Percentiles rank a stretch among this genome's conserved stretches.
Conservation (phyloP, 2,888 invertebrate species). For the Caprella mutica region DNA sequence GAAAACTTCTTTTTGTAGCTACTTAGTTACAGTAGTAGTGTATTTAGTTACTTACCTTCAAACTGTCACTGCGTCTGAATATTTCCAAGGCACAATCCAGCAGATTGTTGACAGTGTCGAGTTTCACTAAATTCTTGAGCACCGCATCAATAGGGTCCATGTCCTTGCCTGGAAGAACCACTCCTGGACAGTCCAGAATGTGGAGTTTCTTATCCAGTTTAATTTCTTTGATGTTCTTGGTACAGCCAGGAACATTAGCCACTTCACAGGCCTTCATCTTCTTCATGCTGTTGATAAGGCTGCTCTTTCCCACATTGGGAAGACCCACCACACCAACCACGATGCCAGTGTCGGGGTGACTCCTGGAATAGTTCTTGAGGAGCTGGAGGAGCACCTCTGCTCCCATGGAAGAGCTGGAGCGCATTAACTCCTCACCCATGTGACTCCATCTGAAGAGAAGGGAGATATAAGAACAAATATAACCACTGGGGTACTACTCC, state of each 20-base stretch:
- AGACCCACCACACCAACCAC: constrained; percentile 46
- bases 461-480: too few species aligned
- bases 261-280: constrained; percentile 84
- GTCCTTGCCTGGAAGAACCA: constrained; percentile 60
- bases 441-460: not conserved
- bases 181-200: constrained; percentile 89
- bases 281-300: constrained; percentile 95
- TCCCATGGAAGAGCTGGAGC: constrained; percentile 69
- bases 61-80: constrained; percentile 70
- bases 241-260: constrained; percentile 88
- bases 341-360: constrained; percentile 62
- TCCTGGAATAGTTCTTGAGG: constrained; percentile 87
- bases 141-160: constrained; percentile 61
- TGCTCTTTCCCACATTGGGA: constrained; percentile 98
- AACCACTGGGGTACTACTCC: too few species aligned
- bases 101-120: constrained; percentile 75
- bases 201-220: constrained; percentile 91
- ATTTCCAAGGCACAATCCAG: constrained; percentile 75
- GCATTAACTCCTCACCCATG: constrained; percentile 37
- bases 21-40: not conserved
- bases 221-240: constrained; percentile 43
- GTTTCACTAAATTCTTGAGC: constrained; percentile 76
- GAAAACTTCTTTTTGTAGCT: constrained; percentile 34
- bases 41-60: constrained; percentile 44
- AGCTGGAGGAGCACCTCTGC: constrained; percentile 84